Conservation (phyloP, 1,140 invertebrate genomes). For the Piezodorus guildinii region DNA sequence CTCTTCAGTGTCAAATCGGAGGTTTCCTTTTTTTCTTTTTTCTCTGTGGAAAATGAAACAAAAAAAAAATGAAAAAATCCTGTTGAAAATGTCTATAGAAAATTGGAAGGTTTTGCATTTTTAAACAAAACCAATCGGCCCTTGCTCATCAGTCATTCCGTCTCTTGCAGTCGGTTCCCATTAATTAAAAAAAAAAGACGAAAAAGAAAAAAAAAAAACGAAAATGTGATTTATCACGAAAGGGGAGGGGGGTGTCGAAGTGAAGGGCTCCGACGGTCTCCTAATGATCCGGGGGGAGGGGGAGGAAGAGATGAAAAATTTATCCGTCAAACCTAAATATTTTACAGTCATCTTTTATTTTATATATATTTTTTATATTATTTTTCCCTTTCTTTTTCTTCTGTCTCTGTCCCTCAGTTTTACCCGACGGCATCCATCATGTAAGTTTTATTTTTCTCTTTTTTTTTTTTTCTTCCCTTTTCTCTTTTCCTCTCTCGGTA, state of each 20-base stretch:
- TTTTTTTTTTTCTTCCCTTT: background rate
- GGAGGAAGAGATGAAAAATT: background rate
- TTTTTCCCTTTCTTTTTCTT: slow-evolving; percentile 13
- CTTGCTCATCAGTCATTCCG: slow-evolving; percentile 8
- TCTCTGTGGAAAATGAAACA: too few species aligned
- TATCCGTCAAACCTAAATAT: slow-evolving; percentile 3
- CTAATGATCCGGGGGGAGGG: background rate
- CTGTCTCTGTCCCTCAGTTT: slow-evolving; percentile 9
- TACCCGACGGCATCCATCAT: slow-evolving; percentile 1
- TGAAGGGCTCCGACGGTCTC: background rate
- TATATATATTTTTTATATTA: background rate
- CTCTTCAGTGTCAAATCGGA: too few species aligned
- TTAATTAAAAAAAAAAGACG: slow-evolving; percentile 9
- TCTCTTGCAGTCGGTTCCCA: slow-evolving; percentile 7
- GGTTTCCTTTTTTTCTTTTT: too few species aligned
- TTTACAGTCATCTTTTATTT: slow-evolving; percentile 3
- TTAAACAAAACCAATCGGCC: slow-evolving; percentile 5
- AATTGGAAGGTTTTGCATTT: background rate
- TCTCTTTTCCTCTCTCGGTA: background rate
- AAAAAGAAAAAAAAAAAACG: too few species aligned
- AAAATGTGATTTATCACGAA: slow-evolving; percentile 2
- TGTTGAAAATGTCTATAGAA: too few species aligned
- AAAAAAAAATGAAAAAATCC: too few species aligned
- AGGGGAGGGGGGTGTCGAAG: background rate
- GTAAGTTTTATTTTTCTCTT: slow-evolving; percentile 3